phyloP scores from a whole-genome alignment of 2,797 vertebrate genomes.

The Takifugu rubripes region DNA sequence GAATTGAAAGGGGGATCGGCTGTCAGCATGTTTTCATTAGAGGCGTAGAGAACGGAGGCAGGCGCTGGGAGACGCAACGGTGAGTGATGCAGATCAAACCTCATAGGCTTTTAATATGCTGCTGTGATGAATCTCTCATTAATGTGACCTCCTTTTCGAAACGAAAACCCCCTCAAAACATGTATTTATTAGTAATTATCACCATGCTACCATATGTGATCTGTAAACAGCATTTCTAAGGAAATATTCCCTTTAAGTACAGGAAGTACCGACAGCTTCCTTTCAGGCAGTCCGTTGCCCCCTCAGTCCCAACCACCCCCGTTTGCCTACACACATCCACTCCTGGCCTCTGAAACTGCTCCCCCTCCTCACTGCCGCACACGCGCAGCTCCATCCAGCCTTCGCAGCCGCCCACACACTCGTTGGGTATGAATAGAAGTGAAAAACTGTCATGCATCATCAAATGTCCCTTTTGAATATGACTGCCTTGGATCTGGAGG shows the following conservation, averaged over 20 bases:
- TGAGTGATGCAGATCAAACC: constrained; percentile 57
- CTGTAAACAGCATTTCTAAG: background rate
- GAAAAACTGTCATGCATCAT: constrained; percentile 65
- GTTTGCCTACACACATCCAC: constrained; percentile 57
- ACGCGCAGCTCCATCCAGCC: constrained; percentile 44
- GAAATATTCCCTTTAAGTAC: no score
- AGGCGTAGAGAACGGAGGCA: constrained; percentile 60
- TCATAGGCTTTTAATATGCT: constrained; percentile 38
- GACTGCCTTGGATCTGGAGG: constrained; percentile 55
- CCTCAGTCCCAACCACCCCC: constrained; percentile 23
- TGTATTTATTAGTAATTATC: no score
- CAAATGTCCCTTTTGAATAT: constrained; percentile 63
- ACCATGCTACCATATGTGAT: background rate
- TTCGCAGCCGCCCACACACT: constrained; percentile 54
- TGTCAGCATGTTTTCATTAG: constrained; percentile 73
- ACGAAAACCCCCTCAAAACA: constrained; percentile 9
- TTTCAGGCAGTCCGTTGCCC: constrained; percentile 28
- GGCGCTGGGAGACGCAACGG: constrained; percentile 50
- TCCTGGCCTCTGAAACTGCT: constrained; percentile 42
- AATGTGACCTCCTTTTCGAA: constrained; percentile 25
- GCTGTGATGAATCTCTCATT: constrained; percentile 61
- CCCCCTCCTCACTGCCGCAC: constrained; percentile 37
- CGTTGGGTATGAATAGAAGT: constrained; percentile 55
- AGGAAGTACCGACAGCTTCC: no score
- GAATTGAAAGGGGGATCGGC: constrained; percentile 57